These are phyloP conservation scores for Choristoneura fumiferana DNA, from an alignment of 1,140 invertebrate species.

Conservation along the genomic window DNA sequence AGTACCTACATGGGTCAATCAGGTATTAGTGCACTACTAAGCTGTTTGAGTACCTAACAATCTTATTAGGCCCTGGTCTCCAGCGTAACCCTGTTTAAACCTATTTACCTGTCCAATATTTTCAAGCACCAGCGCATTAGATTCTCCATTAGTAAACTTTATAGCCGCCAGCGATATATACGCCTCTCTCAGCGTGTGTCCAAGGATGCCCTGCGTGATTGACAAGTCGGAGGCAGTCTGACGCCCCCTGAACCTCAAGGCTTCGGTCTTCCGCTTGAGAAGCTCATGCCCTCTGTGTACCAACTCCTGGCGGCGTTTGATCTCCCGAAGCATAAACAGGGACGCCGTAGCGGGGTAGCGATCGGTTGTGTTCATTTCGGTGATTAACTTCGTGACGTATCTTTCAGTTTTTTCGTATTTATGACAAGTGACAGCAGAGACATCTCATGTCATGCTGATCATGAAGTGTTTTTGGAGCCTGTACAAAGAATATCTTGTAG, in stretches of 20 bases:
- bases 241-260: constrained; percentile 96
- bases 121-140: constrained; percentile 98
- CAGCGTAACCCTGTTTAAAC: not conserved
- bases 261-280: constrained; percentile 99
- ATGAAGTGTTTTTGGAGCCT: no score
- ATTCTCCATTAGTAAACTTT: constrained; percentile 98
- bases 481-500: no score
- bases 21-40: no score
- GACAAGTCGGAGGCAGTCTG: constrained; percentile 86
- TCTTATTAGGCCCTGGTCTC: no score
- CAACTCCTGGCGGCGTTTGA: constrained; percentile 94
- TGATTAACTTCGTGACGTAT: no score
- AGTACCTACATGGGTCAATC: no score
- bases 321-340: constrained; percentile 73
- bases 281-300: constrained; percentile 99
- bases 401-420: no score
- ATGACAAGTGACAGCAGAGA: no score
- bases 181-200: constrained; percentile 99
- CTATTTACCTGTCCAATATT: constrained; percentile 92
- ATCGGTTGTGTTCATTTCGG: constrained; percentile 61
- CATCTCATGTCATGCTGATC: no score
- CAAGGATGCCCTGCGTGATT: constrained; percentile 98
- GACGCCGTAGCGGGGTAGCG: constrained; percentile 66
- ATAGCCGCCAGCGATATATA: constrained; percentile 99
- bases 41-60: no score